Evolutionary conservation across 1,140 invertebrate genomes (phyloP).

Genomic region (Andrena cerasifolii): DNA sequence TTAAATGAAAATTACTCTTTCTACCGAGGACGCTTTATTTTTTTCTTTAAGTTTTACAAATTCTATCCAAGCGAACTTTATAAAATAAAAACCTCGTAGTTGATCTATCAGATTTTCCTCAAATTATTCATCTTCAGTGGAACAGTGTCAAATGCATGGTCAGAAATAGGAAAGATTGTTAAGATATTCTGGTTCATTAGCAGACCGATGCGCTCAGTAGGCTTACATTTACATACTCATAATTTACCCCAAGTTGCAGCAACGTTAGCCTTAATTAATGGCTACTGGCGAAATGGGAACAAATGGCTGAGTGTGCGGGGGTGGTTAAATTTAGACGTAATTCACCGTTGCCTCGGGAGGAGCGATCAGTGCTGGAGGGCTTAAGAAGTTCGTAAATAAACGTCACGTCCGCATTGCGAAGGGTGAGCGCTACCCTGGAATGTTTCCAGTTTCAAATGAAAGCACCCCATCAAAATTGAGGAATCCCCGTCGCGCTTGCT

Average conservation of each 20-base stretch:
- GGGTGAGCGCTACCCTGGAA: constrained; percentile 18
- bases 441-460: constrained; percentile 35
- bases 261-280: constrained; percentile 43
- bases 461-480: constrained; percentile 12
- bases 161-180: not conserved
- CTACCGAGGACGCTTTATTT: too few relatives aligned
- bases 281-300: constrained; percentile 10
- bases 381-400: constrained; percentile 51
- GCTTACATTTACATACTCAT: not conserved
- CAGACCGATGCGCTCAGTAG: not conserved
- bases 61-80: too few relatives aligned
- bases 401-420: constrained; percentile 16
- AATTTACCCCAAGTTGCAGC: not conserved
- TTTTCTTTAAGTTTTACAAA: too few relatives aligned
- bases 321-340: constrained; percentile 42
- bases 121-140: too few relatives aligned
- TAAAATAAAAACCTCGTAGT: too few relatives aligned
- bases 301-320: not conserved
- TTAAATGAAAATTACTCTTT: too few relatives aligned
- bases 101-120: too few relatives aligned
- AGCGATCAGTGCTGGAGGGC: not conserved
- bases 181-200: too few relatives aligned
- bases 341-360: not conserved
- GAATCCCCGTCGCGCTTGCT: not conserved
- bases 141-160: too few relatives aligned